A percentile compares a stretch with the other conserved stretches of the same genome.
Conservation (phyloP, 2,113 vertebrate genomes). For the Aspiorhynchus laticeps region DNA sequence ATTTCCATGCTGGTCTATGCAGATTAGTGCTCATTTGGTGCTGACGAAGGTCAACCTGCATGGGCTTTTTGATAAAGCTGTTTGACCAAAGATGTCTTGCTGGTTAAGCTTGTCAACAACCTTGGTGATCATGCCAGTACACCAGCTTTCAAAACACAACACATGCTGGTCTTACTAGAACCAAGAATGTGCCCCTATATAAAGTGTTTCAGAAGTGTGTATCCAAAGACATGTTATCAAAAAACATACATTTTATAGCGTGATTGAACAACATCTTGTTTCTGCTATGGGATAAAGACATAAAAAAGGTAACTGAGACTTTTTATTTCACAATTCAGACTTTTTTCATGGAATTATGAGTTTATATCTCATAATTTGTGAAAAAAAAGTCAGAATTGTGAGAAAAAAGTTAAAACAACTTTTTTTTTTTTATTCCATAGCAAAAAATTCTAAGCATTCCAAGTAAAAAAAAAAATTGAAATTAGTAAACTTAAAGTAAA, state of each 20-base stretch:
- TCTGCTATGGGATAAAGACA: too few relatives aligned
- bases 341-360: too few relatives aligned
- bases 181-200: background rate
- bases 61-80: constrained; percentile 6
- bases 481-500: too few relatives aligned
- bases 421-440: too few relatives aligned
- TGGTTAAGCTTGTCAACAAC: constrained; percentile 3
- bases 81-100: constrained; percentile 3
- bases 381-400: too few relatives aligned
- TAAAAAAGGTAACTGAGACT: background rate
- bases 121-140: background rate
- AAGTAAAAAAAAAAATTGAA: too few relatives aligned
- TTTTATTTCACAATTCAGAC: background rate
- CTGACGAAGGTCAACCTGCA: background rate
- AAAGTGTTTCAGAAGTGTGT: background rate
- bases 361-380: too few relatives aligned
- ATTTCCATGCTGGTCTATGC: background rate
- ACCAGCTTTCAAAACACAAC: background rate
- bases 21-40: background rate
- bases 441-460: too few relatives aligned
- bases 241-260: background rate
- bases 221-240: background rate
- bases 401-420: too few relatives aligned
- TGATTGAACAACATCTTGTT: background rate
- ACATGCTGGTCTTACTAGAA: background rate